These are phyloP conservation scores for Kryptolebias marmoratus DNA, from an alignment of 2,113 vertebrate genomes.

Conservation along the genomic window DNA sequence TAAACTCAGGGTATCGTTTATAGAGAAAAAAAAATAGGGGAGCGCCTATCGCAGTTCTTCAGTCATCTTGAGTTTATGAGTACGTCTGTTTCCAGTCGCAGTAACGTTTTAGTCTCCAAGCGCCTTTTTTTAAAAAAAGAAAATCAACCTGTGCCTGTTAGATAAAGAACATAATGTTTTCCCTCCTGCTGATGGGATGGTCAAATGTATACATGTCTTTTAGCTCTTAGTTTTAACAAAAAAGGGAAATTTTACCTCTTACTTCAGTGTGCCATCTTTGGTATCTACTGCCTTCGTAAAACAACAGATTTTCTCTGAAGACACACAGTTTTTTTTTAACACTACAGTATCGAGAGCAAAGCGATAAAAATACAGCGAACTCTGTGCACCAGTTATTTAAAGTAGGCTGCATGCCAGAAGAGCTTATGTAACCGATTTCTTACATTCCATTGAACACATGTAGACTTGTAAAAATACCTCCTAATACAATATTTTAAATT, in stretches of 20 bases:
- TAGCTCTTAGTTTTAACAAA: constrained; percentile 30
- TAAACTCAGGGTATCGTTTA: constrained; percentile 64
- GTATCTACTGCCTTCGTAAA: constrained; percentile 40
- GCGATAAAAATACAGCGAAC: constrained; percentile 21
- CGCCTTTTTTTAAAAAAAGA: constrained; percentile 54
- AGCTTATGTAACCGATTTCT: constrained; percentile 36
- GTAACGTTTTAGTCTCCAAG: constrained; percentile 47
- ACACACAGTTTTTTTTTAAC: constrained; percentile 11
- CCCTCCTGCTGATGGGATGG: constrained; percentile 8
- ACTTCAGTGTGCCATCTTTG: constrained; percentile 20
- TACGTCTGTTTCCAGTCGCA: constrained; percentile 23
- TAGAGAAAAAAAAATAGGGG: not conserved
- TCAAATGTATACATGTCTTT: constrained; percentile 6
- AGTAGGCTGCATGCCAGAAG: constrained; percentile 35
- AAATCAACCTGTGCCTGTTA: constrained; percentile 43
- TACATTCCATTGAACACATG: constrained; percentile 31
- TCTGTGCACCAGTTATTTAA: constrained; percentile 20
- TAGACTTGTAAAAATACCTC: constrained; percentile 53
- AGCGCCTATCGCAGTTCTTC: constrained; percentile 13
- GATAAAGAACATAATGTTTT: constrained; percentile 27
- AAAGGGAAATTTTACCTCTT: constrained; percentile 6
- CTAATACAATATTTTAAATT: constrained; percentile 20
- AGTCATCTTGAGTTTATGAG: constrained; percentile 35
- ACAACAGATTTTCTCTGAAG: constrained; percentile 20
- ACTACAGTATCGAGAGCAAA: constrained; percentile 12